A percentile compares a stretch with the other conserved stretches of the same genome.
Conservation (phyloP, 1,140 invertebrate genomes). For the Hestina assimilis region DNA sequence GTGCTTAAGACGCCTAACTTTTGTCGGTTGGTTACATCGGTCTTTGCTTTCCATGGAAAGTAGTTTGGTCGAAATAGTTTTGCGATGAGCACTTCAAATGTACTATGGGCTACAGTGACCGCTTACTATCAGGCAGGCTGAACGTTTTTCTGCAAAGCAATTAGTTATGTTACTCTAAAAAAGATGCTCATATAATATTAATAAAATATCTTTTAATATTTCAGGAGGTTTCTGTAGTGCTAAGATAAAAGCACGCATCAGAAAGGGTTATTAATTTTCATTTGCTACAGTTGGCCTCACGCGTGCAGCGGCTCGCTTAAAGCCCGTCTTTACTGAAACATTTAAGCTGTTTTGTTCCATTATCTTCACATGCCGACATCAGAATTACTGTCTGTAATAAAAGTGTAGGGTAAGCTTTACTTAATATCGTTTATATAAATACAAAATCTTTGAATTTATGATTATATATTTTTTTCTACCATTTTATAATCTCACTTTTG, state of each 20-base stretch:
- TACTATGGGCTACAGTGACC: no score
- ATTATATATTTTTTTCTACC: no score
- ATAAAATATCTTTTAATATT: no score
- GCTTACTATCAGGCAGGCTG: no score
- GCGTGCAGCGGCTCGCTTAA: slow-evolving; percentile 19
- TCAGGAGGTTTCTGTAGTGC: neutral
- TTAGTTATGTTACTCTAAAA: no score
- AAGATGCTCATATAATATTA: no score
- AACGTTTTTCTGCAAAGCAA: no score
- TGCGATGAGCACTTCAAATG: no score
- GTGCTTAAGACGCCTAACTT: no score
- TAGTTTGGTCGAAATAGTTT: no score
- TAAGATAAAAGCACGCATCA: neutral
- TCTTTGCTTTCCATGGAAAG: no score
- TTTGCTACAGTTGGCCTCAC: slow-evolving; percentile 47
- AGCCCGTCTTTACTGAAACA: slow-evolving; percentile 15
- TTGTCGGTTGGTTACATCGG: no score
- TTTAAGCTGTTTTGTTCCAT: slow-evolving; percentile 29
- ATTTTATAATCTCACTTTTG: neutral
- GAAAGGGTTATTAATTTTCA: slow-evolving; percentile 57
- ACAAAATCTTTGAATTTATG: neutral
- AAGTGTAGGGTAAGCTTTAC: neutral
- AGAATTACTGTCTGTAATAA: slow-evolving; percentile 3
- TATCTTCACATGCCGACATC: slow-evolving; percentile 17
- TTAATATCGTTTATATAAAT: neutral